Percentiles rank a stretch among this genome's conserved stretches.
Evolutionary conservation across 2,797 vertebrate species (phyloP).

Genomic region (Paratrypauchen microcephalus): DNA sequence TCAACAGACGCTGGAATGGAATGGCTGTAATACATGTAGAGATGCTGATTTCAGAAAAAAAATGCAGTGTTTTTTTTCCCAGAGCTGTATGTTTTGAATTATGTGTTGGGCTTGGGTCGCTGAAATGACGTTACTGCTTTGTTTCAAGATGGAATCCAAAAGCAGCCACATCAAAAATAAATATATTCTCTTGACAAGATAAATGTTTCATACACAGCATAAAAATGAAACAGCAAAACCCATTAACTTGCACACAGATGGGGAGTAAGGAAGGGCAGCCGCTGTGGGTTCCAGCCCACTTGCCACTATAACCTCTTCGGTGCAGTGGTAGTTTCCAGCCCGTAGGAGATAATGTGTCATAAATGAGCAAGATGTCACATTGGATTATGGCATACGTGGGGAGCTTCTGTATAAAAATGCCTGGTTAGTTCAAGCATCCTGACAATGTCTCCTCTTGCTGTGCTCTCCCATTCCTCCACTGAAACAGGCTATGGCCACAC

Average conservation of each 20-base stretch:
- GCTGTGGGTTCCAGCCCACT: constrained; percentile 46
- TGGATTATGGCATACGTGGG: constrained; percentile 50
- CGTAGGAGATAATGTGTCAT: constrained; percentile 52
- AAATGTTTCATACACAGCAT: constrained; percentile 4
- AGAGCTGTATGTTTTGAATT: neutral
- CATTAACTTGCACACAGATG: constrained; percentile 17
- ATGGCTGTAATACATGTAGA: too few relatives aligned
- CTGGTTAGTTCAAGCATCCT: constrained; percentile 50
- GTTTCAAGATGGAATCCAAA: neutral
- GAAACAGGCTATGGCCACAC: constrained; percentile 22
- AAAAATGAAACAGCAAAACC: neutral
- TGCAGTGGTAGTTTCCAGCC: constrained; percentile 32
- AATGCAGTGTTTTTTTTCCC: too few relatives aligned
- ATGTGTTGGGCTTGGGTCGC: neutral
- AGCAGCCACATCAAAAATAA: neutral
- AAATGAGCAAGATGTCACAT: constrained; percentile 58
- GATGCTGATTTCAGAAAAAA: too few relatives aligned
- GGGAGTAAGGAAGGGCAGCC: too few relatives aligned
- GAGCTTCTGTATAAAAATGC: constrained; percentile 56
- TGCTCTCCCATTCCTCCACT: constrained; percentile 12
- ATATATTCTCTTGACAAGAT: neutral
- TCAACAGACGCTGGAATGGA: too few relatives aligned
- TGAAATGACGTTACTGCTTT: neutral
- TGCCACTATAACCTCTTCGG: constrained; percentile 24
- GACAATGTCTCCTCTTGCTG: constrained; percentile 29